phyloP scores from a whole-genome alignment of 2,888 invertebrate species.

The Griposia aprilina region DNA sequence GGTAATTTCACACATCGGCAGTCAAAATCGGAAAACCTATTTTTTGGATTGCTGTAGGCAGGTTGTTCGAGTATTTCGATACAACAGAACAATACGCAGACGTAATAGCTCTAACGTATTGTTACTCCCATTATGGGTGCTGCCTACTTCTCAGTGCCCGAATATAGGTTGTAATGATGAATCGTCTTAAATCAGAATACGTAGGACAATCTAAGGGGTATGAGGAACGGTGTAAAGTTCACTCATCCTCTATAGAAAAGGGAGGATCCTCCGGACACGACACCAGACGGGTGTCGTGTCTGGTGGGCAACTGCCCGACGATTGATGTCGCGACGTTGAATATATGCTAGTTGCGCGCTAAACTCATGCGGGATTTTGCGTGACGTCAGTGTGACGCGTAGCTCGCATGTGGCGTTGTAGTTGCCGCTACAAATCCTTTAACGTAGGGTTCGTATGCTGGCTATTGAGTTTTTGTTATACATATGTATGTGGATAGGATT shows the following conservation, averaged over 20 bases:
- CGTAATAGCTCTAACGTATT: not conserved
- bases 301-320: no score
- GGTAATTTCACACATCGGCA: not conserved
- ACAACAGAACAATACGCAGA: not conserved
- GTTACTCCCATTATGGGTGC: not conserved
- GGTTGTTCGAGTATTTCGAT: not conserved
- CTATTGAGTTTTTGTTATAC: not conserved
- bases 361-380: no score
- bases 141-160: not conserved
- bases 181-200: not conserved
- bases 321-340: no score
- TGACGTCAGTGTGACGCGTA: no score
- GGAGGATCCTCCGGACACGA: no score
- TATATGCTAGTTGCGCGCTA: no score
- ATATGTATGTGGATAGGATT: not conserved
- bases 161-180: slow-evolving; percentile 18
- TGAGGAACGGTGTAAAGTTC: no score
- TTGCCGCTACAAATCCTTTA: not conserved
- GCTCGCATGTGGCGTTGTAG: no score
- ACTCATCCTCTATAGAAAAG: no score
- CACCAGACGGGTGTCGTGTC: no score
- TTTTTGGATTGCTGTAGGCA: not conserved
- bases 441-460: not conserved
- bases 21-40: not conserved
- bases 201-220: not conserved